Percentiles rank a stretch among this genome's conserved stretches.
Conservation (phyloP, 2,888 invertebrate genomes). For the Boloria selene region DNA sequence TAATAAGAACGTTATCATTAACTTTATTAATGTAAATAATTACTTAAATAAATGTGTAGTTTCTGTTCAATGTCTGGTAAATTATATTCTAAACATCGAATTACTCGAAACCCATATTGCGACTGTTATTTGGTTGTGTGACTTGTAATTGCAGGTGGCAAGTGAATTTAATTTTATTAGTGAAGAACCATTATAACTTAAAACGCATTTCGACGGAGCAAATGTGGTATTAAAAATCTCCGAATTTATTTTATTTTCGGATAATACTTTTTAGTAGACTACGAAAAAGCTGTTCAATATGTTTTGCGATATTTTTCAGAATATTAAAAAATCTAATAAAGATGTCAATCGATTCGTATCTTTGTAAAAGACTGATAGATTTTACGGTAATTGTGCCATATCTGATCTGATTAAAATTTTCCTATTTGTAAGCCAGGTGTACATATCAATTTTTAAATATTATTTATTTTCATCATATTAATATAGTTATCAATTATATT, state of each 20-base stretch:
- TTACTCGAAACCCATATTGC: slow-evolving; percentile 20
- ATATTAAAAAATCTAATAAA: slow-evolving; percentile 23
- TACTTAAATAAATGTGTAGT: slow-evolving; percentile 29
- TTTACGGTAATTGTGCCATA: slow-evolving; percentile 76
- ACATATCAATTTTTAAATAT: slow-evolving; percentile 30
- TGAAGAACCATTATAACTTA: slow-evolving; percentile 30
- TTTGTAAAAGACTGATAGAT: slow-evolving; percentile 75
- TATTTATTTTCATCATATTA: slow-evolving; percentile 3
- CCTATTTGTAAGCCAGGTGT: slow-evolving; percentile 32
- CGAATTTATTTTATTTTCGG: slow-evolving; percentile 1
- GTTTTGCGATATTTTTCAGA: slow-evolving; percentile 1
- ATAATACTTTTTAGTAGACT: not conserved
- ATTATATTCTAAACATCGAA: slow-evolving; percentile 26
- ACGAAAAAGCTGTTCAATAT: slow-evolving; percentile 1
- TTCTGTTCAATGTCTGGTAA: slow-evolving; percentile 22
- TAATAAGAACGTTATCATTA: slow-evolving; percentile 17
- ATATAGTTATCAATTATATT: not conserved
- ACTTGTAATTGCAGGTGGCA: slow-evolving; percentile 29
- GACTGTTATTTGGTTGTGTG: slow-evolving; percentile 17
- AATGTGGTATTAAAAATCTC: slow-evolving; percentile 20
- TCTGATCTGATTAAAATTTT: slow-evolving; percentile 47
- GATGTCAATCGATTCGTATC: slow-evolving; percentile 32
- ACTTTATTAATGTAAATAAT: slow-evolving; percentile 45
- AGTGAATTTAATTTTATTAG: slow-evolving; percentile 33
- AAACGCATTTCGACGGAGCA: slow-evolving; percentile 32